phyloP scores from a whole-genome alignment of 2,888 invertebrate genomes.

The Ceraclea dissimilis region DNA sequence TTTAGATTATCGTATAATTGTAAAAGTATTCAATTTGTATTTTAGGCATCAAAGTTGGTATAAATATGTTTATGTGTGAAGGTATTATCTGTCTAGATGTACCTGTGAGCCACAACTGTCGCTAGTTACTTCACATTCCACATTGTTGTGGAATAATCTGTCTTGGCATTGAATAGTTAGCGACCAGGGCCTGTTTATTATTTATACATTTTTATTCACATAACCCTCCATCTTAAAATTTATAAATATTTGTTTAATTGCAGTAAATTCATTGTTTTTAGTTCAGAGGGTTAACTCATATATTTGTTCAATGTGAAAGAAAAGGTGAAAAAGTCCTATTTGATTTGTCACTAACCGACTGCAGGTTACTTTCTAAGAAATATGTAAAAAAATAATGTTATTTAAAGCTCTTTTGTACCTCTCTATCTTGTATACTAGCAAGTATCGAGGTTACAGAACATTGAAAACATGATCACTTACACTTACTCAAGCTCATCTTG shows the following conservation, averaged over 20 bases:
- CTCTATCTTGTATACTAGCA: too few relatives aligned
- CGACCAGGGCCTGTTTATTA: conserved; percentile 13
- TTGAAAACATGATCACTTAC: too few relatives aligned
- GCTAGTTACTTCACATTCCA: conserved; percentile 14
- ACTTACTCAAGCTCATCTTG: too few relatives aligned
- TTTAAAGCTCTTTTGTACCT: too few relatives aligned
- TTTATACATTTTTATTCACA: not conserved
- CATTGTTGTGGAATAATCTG: not conserved
- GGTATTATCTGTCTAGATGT: conserved; percentile 14
- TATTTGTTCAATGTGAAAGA: not conserved
- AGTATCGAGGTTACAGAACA: too few relatives aligned
- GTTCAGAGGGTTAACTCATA: not conserved
- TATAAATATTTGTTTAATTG: not conserved
- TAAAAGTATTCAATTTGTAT: too few relatives aligned
- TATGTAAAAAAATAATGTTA: too few relatives aligned
- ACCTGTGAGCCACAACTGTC: conserved; percentile 14
- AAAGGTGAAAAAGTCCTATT: not conserved
- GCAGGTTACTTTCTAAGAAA: too few relatives aligned
- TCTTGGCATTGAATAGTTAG: conserved; percentile 7
- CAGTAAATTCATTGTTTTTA: not conserved
- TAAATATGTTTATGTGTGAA: too few relatives aligned
- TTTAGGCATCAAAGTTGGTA: too few relatives aligned
- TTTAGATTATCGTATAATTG: too few relatives aligned
- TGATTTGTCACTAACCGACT: too few relatives aligned
- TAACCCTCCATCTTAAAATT: not conserved